phyloP scores from a whole-genome alignment of 2,113 vertebrate genomes.

The Zapornia atra region DNA sequence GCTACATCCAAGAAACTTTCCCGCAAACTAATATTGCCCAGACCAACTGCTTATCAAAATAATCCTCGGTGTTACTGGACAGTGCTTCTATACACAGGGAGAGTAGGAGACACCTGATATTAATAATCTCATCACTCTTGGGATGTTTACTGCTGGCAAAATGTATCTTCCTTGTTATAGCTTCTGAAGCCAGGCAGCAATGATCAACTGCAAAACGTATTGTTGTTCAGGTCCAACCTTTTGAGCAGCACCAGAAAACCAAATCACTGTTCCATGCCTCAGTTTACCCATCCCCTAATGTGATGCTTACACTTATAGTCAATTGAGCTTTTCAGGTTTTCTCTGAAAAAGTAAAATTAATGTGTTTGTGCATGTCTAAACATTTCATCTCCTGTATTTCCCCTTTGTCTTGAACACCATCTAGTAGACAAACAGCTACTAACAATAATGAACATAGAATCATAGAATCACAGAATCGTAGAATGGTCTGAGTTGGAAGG shows the following conservation, averaged over 20 bases:
- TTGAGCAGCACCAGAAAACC: background rate
- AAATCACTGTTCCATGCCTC: background rate
- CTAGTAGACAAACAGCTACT: background rate
- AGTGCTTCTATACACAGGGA: background rate
- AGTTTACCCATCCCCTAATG: background rate
- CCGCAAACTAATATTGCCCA: constrained; percentile 34
- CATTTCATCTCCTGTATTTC: background rate
- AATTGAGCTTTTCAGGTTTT: background rate
- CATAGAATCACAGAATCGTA: too few relatives aligned
- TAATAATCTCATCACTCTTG: background rate
- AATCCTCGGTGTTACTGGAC: constrained; percentile 19
- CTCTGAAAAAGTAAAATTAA: background rate
- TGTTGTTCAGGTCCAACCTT: background rate
- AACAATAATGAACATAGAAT: background rate
- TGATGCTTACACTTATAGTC: background rate
- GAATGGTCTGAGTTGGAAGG: too few relatives aligned
- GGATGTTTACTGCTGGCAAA: background rate
- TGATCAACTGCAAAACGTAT: background rate
- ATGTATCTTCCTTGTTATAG: background rate
- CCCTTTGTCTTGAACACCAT: background rate
- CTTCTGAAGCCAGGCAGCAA: background rate
- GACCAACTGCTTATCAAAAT: constrained; percentile 57
- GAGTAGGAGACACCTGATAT: background rate
- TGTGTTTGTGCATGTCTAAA: background rate
- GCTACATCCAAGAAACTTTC: constrained; percentile 41